Evolutionary conservation across 2,113 vertebrate genomes (phyloP), one percentile per base, ranked within the genome.

Genomic region (Chloropsis hardwickii): DNA sequence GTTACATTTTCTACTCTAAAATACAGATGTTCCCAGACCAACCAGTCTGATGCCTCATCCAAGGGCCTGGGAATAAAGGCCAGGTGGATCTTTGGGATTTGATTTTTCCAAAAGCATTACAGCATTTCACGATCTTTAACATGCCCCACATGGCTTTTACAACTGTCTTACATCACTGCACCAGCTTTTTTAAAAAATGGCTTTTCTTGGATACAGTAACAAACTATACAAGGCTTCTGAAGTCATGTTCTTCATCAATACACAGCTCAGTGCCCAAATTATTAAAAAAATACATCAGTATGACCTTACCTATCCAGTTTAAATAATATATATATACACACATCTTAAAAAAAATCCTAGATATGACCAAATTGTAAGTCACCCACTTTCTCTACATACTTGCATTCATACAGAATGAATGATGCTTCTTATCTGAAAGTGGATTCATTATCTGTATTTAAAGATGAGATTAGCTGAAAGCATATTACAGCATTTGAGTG

Each of bases 401-500:
- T 84, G 60, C 39, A 50, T 64, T 92, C 72, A 77, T 23, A 70
- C 37, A 85, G 72, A 96, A 93, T 47, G 48, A 92, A 58, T 48
- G 48, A 86, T 13, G 47, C 47, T 65, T 90, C 76, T 85, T 87
- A 81, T 90, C 90, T 86, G 70, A 94, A 90, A 97, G 79, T 61
- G 61, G 86, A 88, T 91, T 97, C 80, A 92, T 96, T 94, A 96
- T 92, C 84, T 79, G 91, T 88, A 90, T 94, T 95, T 96, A 91
- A 92, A 83, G 87, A 95, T 64, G 28, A 97, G 94, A 93, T 97
- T 84, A 94, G 80, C 79, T 84, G 79, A 88, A 95, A 97, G 94
- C 89, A 28, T 70, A 92, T 83, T 96, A 95, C 53, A 82, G 94
- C 44, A 92, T 57, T 97, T 82, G 69, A 97, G 78, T 3, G 56